These are phyloP conservation scores for Acrossocheilus wenchowensis DNA, from an alignment of 2,797 vertebrate genomes.

Conservation along the genomic window DNA sequence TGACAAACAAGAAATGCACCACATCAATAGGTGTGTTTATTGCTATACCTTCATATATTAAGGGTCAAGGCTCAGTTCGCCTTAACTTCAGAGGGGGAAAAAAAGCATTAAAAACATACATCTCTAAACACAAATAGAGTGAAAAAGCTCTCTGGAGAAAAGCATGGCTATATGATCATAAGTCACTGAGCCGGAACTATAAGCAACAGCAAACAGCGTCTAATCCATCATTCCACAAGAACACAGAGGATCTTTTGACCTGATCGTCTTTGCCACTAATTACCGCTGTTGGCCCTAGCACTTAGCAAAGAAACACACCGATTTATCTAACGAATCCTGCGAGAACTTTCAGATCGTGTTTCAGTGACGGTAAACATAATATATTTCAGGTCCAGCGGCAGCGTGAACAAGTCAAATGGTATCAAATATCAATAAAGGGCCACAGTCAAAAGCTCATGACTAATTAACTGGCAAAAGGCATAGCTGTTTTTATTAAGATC, in stretches of 20 bases:
- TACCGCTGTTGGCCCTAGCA: conserved; percentile 53
- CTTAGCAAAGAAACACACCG: conserved; percentile 48
- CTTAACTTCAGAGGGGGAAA: conserved; percentile 55
- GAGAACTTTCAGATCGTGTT: conserved; percentile 52
- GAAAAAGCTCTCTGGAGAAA: neutral
- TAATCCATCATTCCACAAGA: conserved; percentile 65
- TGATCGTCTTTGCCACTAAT: conserved; percentile 47
- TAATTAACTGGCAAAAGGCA: conserved; percentile 45
- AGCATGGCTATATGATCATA: neutral
- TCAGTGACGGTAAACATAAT: conserved; percentile 45
- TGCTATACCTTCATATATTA: neutral
- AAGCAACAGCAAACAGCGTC: conserved; percentile 49
- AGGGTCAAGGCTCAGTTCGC: neutral
- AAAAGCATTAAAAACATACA: neutral
- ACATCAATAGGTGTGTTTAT: neutral
- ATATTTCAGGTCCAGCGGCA: conserved; percentile 30
- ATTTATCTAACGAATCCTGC: conserved; percentile 62
- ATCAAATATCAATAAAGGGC: conserved; percentile 35
- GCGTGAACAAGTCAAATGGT: conserved; percentile 12
- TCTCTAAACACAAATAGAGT: neutral
- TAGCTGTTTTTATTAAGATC: conserved; percentile 41
- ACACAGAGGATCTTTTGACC: conserved; percentile 62
- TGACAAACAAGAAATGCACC: neutral
- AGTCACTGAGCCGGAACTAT: conserved; percentile 34
- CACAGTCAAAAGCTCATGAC: conserved; percentile 29